Conservation (phyloP, 2,888 invertebrate genomes). For the Agrotis puta region DNA sequence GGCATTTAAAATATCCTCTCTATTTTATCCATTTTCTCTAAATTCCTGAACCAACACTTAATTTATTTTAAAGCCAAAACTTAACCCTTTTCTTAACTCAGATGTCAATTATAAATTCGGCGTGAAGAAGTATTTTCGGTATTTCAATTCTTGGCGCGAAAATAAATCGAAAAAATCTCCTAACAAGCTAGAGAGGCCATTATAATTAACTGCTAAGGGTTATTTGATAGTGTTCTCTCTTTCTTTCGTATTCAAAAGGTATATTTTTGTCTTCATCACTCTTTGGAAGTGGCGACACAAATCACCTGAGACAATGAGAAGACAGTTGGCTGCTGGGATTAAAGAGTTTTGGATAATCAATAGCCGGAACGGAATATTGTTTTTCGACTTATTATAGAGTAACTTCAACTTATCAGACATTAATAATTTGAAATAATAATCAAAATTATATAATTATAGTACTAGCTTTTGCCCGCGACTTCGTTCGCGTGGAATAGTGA, state of each 20-base stretch:
- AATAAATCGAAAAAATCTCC: slow-evolving; percentile 78
- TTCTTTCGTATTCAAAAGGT: slow-evolving; percentile 52
- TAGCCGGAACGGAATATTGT: too few relatives aligned
- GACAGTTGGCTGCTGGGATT: slow-evolving; percentile 74
- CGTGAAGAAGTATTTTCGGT: slow-evolving; percentile 81
- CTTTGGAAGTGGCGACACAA: slow-evolving; percentile 76
- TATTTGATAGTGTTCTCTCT: slow-evolving; percentile 67
- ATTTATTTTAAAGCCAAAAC: slow-evolving; percentile 52
- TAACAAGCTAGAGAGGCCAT: slow-evolving; percentile 81
- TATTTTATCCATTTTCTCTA: slow-evolving; percentile 19
- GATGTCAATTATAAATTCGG: slow-evolving; percentile 83
- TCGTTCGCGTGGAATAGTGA: too few relatives aligned
- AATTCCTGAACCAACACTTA: slow-evolving; percentile 38
- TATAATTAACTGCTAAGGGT: slow-evolving; percentile 82
- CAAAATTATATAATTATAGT: too few relatives aligned
- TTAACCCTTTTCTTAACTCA: slow-evolving; percentile 67
- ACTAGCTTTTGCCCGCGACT: too few relatives aligned
- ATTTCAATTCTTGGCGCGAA: slow-evolving; percentile 76
- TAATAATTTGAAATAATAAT: too few relatives aligned
- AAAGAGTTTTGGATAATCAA: slow-evolving; percentile 51
- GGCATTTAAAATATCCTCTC: slow-evolving; percentile 10
- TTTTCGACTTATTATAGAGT: too few relatives aligned
- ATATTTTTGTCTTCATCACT: slow-evolving; percentile 66
- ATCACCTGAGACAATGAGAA: slow-evolving; percentile 85
- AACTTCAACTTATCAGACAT: too few relatives aligned